These are phyloP conservation scores for Nothobranchius kuhntae DNA, from an alignment of 2,113 vertebrate genomes.

Conservation along the genomic window DNA sequence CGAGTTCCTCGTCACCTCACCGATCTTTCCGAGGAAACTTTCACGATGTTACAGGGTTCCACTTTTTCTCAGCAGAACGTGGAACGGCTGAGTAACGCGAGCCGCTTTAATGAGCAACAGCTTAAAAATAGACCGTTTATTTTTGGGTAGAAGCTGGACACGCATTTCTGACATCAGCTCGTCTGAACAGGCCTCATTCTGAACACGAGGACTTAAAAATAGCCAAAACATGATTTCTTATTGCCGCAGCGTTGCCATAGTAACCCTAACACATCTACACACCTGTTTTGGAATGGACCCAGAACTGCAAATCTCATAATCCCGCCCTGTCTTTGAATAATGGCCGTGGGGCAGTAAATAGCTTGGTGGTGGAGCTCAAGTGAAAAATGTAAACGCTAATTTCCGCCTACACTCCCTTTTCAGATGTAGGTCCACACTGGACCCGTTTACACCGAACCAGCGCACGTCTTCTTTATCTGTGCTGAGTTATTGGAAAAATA, in stretches of 20 bases:
- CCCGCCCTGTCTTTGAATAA: constrained; percentile 57
- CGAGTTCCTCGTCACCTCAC: constrained; percentile 25
- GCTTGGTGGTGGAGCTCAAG: constrained; percentile 49
- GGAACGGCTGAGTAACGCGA: constrained; percentile 14
- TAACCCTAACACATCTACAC: constrained; percentile 58
- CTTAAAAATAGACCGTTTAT: constrained; percentile 33
- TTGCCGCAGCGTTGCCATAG: constrained; percentile 45
- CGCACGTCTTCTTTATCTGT: constrained; percentile 36
- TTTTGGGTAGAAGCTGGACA: constrained; percentile 9
- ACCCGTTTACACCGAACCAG: constrained; percentile 24
- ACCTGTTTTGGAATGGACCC: constrained; percentile 70
- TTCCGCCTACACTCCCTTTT: constrained; percentile 37
- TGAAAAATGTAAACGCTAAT: constrained; percentile 55
- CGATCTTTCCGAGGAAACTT: constrained; percentile 18
- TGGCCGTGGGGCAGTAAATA: constrained; percentile 50
- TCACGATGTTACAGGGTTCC: constrained; percentile 27
- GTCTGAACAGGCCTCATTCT: constrained; percentile 46
- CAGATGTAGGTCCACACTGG: constrained; percentile 25
- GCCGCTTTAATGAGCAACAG: constrained; percentile 26
- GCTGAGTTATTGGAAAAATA: constrained; percentile 37
- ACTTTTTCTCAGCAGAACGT: constrained; percentile 22
- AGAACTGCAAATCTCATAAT: constrained; percentile 74
- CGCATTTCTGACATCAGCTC: constrained; percentile 36
- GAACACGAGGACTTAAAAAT: constrained; percentile 21
- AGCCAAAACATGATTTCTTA: constrained; percentile 18